Evolutionary conservation across 2,113 vertebrate species (phyloP).

Genomic region (Tretioscincus oriximinensis): DNA sequence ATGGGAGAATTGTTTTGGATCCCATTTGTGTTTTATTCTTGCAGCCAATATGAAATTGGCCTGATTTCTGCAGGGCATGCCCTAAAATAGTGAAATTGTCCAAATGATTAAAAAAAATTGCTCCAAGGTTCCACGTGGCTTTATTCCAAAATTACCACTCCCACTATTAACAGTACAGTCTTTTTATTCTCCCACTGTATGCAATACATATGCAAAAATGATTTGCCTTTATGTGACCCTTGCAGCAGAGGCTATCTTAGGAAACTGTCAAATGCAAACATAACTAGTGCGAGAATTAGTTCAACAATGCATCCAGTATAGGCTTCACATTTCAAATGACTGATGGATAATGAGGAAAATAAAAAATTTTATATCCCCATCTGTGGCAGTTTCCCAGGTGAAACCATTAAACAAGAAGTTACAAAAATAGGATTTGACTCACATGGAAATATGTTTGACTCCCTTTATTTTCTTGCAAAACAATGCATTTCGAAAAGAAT

Average conservation of each 20-base stretch:
- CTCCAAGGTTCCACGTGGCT: too few relatives aligned
- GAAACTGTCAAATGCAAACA: not conserved
- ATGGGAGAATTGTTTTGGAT: too few relatives aligned
- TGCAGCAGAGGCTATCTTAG: not conserved
- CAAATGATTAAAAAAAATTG: too few relatives aligned
- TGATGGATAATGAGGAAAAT: not conserved
- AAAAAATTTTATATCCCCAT: not conserved
- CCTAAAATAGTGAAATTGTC: too few relatives aligned
- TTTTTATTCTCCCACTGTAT: not conserved
- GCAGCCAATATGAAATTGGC: too few relatives aligned
- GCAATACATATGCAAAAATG: not conserved
- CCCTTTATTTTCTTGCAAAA: conserved; percentile 2
- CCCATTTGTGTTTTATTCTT: too few relatives aligned
- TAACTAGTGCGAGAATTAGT: not conserved
- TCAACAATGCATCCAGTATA: not conserved
- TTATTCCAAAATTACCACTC: too few relatives aligned
- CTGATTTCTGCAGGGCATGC: too few relatives aligned
- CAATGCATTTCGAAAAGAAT: not conserved
- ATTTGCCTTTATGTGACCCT: not conserved
- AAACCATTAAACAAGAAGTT: not conserved
- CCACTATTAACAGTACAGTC: too few relatives aligned
- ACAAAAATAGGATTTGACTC: not conserved
- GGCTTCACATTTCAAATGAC: not conserved
- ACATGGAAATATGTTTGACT: not conserved
- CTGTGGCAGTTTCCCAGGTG: not conserved